Evolutionary conservation across 1,140 invertebrate genomes (phyloP).

Genomic region (Rhopalosiphum padi): DNA sequence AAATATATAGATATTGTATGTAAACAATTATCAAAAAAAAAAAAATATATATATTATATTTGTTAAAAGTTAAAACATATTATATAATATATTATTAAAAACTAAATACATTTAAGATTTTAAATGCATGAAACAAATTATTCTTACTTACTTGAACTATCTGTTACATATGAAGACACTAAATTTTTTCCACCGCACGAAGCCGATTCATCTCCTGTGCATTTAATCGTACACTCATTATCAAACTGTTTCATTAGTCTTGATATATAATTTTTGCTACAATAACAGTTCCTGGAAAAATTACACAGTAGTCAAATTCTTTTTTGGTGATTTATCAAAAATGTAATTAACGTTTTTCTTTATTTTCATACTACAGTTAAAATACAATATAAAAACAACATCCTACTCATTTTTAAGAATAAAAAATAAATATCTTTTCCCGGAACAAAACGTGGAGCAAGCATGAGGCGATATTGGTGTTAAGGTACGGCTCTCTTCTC

Average conservation of each 20-base stretch:
- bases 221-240: background rate
- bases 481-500: slow-evolving; percentile 13
- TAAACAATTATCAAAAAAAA: no score
- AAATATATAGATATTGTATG: no score
- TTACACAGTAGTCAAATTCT: no score
- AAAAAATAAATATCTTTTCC: background rate
- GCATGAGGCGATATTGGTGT: slow-evolving; percentile 9
- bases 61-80: no score
- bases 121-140: background rate
- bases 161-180: slow-evolving; percentile 16
- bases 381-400: background rate
- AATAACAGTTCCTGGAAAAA: slow-evolving; percentile 30
- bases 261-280: slow-evolving; percentile 33
- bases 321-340: background rate
- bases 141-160: slow-evolving; percentile 28
- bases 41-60: no score
- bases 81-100: background rate
- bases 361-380: background rate
- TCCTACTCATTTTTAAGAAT: slow-evolving; percentile 34
- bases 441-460: background rate
- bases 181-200: slow-evolving; percentile 32
- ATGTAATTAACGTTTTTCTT: background rate
- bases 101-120: background rate
- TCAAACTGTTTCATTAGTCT: slow-evolving; percentile 37
- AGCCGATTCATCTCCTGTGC: background rate